Evolutionary conservation across 2,797 vertebrate genomes (phyloP), one percentile per base, ranked within the genome.

Genomic region (Chrosomus eos): DNA sequence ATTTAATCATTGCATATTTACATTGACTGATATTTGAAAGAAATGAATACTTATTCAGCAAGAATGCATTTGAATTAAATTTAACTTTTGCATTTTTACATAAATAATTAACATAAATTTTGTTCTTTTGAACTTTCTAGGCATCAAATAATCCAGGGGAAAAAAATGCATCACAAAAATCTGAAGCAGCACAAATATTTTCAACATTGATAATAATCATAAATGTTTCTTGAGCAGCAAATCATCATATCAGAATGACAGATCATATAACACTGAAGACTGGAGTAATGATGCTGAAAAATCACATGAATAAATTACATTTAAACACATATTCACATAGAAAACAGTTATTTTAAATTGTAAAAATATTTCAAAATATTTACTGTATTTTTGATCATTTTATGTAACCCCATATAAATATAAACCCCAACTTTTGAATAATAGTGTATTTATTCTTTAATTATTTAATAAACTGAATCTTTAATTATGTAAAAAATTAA

Each of bases 211-310:
- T 45, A 72, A 72, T 26, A 45, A 43, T n/a, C 23, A 58, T n/a
- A 58, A n/a, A 60, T 60, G 55, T 43, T 18, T 14, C 2, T 40
- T 71, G 13, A 26, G 5, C 67, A 40, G 1, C 16, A 18, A 4
- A 66, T 66, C 64, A 6, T 11, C 21, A 70, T 43, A 16, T 43
- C 0, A 71, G 38, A 45, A 45, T 71, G 38, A 45, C 45, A 23
- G 66, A 72, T 72, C 40, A 28, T 28, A 16, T 72, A 43, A 73
- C 70, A 18, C 40, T 28, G 14, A 72, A 71, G 40, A 71, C 70
- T 71, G 68, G 14, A 72, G 14, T 45, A 72, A 72, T 48, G 70
- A 19, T 48, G 43, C 26, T 48, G 38, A 71, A 73, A 28, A 48
- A 28, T 72, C 70, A 48, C 43, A 48, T 8, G 0, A 73, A 51